Conservation (phyloP, 35 echinoderm and acorn worm species). For the Heliocidaris tuberculata region DNA sequence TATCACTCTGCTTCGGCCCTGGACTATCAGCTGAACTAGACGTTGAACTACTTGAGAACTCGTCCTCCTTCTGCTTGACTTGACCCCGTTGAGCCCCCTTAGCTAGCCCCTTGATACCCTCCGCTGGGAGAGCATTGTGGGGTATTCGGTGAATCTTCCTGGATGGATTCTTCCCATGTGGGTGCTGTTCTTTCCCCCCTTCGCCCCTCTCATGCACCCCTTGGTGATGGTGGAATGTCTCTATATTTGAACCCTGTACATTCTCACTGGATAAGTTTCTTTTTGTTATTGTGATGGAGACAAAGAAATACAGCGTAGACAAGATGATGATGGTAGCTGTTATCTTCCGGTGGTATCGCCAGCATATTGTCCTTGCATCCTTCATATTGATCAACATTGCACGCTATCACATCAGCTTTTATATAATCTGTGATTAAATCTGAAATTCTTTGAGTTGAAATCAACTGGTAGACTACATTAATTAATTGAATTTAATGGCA, state of each 20-base stretch:
- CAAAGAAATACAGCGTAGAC: not conserved
- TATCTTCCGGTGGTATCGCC: slow-evolving; percentile 8
- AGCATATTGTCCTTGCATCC: not conserved
- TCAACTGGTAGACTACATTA: too few relatives aligned
- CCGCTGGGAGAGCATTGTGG: slow-evolving; percentile 1
- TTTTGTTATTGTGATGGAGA: not conserved
- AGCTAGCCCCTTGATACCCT: not conserved
- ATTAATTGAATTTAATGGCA: too few relatives aligned
- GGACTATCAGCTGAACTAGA: not conserved
- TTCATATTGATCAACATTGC: not conserved
- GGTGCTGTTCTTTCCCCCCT: not conserved
- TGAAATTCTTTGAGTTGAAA: too few relatives aligned
- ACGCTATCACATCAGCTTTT: not conserved
- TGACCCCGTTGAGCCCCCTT: not conserved
- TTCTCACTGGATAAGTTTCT: not conserved
- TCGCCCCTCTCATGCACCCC: not conserved
- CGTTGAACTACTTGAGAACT: not conserved
- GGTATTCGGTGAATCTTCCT: slow-evolving; percentile 20
- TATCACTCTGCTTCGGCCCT: not conserved
- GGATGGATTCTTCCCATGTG: not conserved
- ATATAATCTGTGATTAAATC: too few relatives aligned
- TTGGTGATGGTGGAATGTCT: not conserved
- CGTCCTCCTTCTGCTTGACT: not conserved
- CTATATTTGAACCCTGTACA: not conserved
- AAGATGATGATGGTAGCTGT: not conserved